Evolutionary conservation across 2,888 invertebrate species (phyloP).

Genomic region (Drosophila birchii): DNA sequence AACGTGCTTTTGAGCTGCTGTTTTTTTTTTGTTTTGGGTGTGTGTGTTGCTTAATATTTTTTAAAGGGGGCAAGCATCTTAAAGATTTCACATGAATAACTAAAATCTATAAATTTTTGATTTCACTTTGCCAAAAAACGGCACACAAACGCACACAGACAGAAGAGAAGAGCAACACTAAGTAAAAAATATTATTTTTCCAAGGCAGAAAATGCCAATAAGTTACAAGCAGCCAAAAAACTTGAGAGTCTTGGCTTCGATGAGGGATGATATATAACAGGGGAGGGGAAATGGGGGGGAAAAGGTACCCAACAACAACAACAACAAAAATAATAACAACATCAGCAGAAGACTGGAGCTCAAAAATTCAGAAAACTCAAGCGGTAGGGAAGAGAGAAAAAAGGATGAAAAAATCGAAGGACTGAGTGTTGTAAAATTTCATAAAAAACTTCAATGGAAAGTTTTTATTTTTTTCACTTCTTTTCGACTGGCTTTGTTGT

Average conservation of each 20-base stretch:
- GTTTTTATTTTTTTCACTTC: constrained; percentile 36
- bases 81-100: constrained; percentile 78
- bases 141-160: neutral
- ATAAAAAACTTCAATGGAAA: constrained; percentile 73
- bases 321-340: constrained; percentile 44
- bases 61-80: constrained; percentile 66
- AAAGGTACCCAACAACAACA: constrained; percentile 50
- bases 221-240: constrained; percentile 47
- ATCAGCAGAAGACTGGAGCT: constrained; percentile 22
- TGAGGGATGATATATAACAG: constrained; percentile 32
- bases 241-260: constrained; percentile 40
- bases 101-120: constrained; percentile 78
- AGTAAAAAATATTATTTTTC: constrained; percentile 58
- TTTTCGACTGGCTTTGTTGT: constrained; percentile 12
- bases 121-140: constrained; percentile 63
- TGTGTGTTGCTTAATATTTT: constrained; percentile 46
- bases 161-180: constrained; percentile 23
- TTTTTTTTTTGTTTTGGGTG: constrained; percentile 24
- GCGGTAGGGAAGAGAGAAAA: constrained; percentile 1
- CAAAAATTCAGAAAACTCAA: constrained; percentile 56
- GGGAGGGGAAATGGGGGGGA: neutral
- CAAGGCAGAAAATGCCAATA: constrained; percentile 67
- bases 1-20: constrained; percentile 62
- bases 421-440: constrained; percentile 58
- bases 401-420: constrained; percentile 5